Evolutionary conservation across 37 sponge, comb jelly and placozoan genomes (phyloP).

Genomic region (Chondrosia reniformis): DNA sequence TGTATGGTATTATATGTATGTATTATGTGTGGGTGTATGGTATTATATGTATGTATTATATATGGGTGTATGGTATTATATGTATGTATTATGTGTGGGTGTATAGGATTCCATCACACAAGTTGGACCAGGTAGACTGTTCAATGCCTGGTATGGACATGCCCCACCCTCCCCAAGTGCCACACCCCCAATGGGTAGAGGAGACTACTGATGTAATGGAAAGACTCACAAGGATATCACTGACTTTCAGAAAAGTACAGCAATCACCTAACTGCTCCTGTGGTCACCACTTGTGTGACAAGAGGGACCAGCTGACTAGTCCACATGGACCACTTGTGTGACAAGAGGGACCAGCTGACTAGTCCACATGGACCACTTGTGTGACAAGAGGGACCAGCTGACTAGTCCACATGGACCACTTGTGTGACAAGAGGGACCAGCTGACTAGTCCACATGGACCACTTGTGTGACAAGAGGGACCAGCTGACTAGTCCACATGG

Average conservation of each 20-base stretch:
- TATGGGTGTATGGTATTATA: no score
- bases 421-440: no score
- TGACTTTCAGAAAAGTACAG: conserved; percentile 64
- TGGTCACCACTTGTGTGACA: neutral
- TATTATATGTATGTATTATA: no score
- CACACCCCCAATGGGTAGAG: neutral
- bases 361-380: neutral
- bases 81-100: no score
- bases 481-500: no score
- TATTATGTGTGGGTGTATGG: no score
- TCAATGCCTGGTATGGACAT: conserved; percentile 11
- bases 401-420: no score
- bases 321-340: neutral
- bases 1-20: no score
- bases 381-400: no score
- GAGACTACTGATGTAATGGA: conserved; percentile 26
- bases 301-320: neutral
- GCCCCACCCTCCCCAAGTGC: neutral
- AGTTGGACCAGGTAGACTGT: conserved; percentile 37
- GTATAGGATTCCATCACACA: conserved; percentile 52
- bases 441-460: no score
- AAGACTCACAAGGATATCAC: conserved; percentile 50
- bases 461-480: no score
- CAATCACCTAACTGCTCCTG: neutral
- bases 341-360: neutral